Evolutionary conservation across 2,888 invertebrate species (phyloP).

Genomic region (Ceriagrion tenellum): DNA sequence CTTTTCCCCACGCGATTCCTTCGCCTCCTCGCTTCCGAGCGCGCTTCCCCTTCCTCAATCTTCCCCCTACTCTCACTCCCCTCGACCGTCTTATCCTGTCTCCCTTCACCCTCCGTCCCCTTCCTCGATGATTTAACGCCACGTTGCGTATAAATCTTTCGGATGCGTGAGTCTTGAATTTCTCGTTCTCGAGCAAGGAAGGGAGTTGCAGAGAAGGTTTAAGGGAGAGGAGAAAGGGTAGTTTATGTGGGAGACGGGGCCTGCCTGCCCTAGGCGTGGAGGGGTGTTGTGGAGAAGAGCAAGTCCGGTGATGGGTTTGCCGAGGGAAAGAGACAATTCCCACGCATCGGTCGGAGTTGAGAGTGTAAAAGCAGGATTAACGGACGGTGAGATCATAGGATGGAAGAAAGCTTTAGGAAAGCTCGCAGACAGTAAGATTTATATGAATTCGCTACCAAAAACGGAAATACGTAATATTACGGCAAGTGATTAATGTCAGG

Average conservation of each 20-base stretch:
- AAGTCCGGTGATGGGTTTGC: not conserved
- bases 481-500: too few species aligned
- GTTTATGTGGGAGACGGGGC: not conserved
- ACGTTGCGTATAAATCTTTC: constrained; percentile 42
- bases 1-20: not conserved
- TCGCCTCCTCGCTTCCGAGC: not conserved
- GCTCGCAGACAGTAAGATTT: too few species aligned
- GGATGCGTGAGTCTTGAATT: not conserved
- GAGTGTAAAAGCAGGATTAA: not conserved
- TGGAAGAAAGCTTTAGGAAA: not conserved
- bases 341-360: not conserved
- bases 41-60: not conserved
- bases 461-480: too few species aligned
- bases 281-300: not conserved
- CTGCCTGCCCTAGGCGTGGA: not conserved
- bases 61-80: not conserved
- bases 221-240: not conserved
- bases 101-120: not conserved
- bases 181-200: not conserved
- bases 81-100: not conserved
- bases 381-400: not conserved
- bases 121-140: constrained; percentile 6
- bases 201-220: not conserved
- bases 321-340: not conserved
- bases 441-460: too few species aligned